Evolutionary conservation across 2,797 vertebrate species (phyloP).

Genomic region (Aldrovandia affinis): DNA sequence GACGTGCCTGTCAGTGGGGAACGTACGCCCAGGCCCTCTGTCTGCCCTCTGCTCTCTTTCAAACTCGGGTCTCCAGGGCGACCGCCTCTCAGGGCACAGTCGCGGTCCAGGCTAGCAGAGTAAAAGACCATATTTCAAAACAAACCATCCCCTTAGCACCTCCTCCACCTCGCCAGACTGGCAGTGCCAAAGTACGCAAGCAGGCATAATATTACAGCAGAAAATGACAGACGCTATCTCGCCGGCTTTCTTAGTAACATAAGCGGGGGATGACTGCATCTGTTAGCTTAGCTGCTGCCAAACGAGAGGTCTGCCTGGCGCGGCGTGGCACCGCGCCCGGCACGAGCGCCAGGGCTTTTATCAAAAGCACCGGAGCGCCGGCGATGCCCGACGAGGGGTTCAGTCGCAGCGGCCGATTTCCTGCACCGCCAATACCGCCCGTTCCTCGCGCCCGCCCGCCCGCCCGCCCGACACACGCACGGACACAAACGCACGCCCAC

Average conservation of each 20-base stretch:
- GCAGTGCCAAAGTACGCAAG: slow-evolving; percentile 16
- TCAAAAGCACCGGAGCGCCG: neutral
- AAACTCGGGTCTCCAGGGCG: neutral
- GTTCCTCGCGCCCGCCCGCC: slow-evolving; percentile 18
- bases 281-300: neutral
- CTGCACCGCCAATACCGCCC: neutral
- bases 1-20: slow-evolving; percentile 52
- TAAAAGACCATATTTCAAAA: slow-evolving; percentile 35
- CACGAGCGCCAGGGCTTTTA: neutral
- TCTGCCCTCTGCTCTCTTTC: slow-evolving; percentile 44
- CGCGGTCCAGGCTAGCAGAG: slow-evolving; percentile 31
- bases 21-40: slow-evolving; percentile 49
- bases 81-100: neutral
- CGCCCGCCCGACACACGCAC: slow-evolving; percentile 39
- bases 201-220: slow-evolving; percentile 18
- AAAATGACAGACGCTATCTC: slow-evolving; percentile 14
- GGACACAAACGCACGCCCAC: neutral
- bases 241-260: slow-evolving; percentile 7
- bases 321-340: neutral
- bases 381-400: neutral
- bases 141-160: slow-evolving; percentile 31
- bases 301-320: neutral
- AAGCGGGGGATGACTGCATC: slow-evolving; percentile 15
- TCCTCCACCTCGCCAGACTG: neutral
- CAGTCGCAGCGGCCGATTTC: neutral